A percentile compares a stretch with the other conserved stretches of the same genome.
Evolutionary conservation across 2,797 vertebrate species (phyloP).

Genomic region (Gadopsis marmoratus): DNA sequence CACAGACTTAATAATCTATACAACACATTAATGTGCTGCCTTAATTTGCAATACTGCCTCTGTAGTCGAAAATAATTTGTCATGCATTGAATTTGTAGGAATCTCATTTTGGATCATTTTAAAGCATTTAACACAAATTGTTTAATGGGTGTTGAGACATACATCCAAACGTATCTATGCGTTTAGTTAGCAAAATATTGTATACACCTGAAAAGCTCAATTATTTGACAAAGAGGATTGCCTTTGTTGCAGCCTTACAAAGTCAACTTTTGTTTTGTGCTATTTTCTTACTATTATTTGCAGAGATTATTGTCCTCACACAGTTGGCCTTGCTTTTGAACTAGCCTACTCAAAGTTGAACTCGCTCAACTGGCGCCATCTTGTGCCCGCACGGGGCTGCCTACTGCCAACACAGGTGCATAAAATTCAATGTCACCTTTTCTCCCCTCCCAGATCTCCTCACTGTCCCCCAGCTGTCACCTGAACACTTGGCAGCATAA

Average conservation of each 20-base stretch:
- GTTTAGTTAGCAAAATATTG: neutral
- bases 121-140: slow-evolving; percentile 67
- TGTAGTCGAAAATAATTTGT: slow-evolving; percentile 76
- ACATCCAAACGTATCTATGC: slow-evolving; percentile 34
- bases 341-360: slow-evolving; percentile 21
- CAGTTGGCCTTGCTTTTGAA: slow-evolving; percentile 25
- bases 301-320: slow-evolving; percentile 21
- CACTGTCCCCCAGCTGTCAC: slow-evolving; percentile 77
- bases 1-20: slow-evolving; percentile 75
- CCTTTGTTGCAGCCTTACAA: slow-evolving; percentile 18
- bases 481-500: slow-evolving; percentile 76
- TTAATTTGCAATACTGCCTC: slow-evolving; percentile 76
- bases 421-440: slow-evolving; percentile 80
- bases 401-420: slow-evolving; percentile 65
- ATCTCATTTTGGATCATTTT: slow-evolving; percentile 72
- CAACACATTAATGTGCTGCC: slow-evolving; percentile 77
- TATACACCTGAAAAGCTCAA: slow-evolving; percentile 27
- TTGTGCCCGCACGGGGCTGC: slow-evolving; percentile 55
- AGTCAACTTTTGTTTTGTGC: slow-evolving; percentile 37
- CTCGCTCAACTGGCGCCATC: slow-evolving; percentile 78
- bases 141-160: slow-evolving; percentile 59
- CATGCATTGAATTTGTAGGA: slow-evolving; percentile 73
- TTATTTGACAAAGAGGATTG: slow-evolving; percentile 27
- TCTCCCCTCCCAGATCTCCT: slow-evolving; percentile 53
- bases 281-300: slow-evolving; percentile 31